Percentiles rank a stretch among this genome's conserved stretches.
These are phyloP conservation scores for Hippoglossus stenolepis DNA, from an alignment of 2,113 vertebrate species.

Conservation along the genomic window DNA sequence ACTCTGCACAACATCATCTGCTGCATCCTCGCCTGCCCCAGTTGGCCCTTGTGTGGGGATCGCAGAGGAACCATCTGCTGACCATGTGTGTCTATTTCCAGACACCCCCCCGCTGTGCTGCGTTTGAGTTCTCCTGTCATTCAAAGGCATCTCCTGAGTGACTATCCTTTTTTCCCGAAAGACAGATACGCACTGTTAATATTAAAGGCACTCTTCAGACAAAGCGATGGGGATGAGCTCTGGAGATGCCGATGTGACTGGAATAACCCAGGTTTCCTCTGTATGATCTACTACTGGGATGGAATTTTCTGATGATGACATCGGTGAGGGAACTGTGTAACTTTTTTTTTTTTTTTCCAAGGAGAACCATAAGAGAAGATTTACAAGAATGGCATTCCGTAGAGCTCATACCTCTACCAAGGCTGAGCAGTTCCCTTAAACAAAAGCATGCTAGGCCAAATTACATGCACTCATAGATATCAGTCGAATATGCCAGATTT, in stretches of 20 bases:
- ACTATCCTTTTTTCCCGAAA: slow-evolving; percentile 26
- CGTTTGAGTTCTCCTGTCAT: slow-evolving; percentile 68
- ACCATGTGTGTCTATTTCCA: slow-evolving; percentile 62
- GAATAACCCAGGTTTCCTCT: slow-evolving; percentile 32
- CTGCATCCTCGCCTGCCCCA: slow-evolving; percentile 32
- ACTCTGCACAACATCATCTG: slow-evolving; percentile 42
- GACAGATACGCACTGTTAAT: slow-evolving; percentile 54
- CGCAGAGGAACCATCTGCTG: slow-evolving; percentile 71
- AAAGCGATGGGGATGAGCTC: slow-evolving; percentile 36
- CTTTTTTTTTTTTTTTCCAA: not conserved
- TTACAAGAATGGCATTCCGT: not conserved
- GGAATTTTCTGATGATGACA: slow-evolving; percentile 8
- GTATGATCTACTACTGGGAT: slow-evolving; percentile 13
- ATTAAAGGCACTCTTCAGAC: slow-evolving; percentile 54
- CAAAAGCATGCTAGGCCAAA: not conserved
- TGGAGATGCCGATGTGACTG: slow-evolving; percentile 34
- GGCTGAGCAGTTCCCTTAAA: not conserved
- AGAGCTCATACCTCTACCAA: not conserved
- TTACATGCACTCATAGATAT: not conserved
- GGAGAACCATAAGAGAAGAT: not conserved
- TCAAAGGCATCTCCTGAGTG: slow-evolving; percentile 61
- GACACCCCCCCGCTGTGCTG: slow-evolving; percentile 39
- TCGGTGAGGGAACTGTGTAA: not conserved
- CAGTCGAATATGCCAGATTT: not conserved
- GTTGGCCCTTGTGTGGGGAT: slow-evolving; percentile 59